These are phyloP conservation scores for Acheta domesticus DNA, from an alignment of 2,888 invertebrate genomes.

Conservation along the genomic window DNA sequence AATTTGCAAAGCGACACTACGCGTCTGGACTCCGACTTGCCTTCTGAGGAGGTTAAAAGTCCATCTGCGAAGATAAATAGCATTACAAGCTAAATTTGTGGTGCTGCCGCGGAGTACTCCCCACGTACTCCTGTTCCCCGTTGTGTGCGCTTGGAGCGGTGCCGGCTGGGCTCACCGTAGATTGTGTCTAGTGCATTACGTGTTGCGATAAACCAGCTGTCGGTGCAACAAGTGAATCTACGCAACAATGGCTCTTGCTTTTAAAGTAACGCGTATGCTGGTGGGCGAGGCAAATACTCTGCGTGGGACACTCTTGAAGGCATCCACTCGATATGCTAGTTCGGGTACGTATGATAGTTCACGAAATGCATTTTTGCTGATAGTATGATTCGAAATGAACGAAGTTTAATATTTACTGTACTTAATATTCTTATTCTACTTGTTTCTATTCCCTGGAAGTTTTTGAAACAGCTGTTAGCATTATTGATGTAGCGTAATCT, in stretches of 20 bases:
- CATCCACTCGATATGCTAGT: slow-evolving; percentile 12
- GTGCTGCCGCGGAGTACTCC: not conserved
- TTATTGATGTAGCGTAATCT: too few relatives aligned
- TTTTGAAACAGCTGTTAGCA: too few relatives aligned
- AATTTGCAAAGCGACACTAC: too few relatives aligned
- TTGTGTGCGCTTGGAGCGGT: too few relatives aligned
- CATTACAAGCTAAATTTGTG: not conserved
- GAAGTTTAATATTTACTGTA: too few relatives aligned
- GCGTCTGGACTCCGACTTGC: not conserved
- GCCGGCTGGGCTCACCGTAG: too few relatives aligned
- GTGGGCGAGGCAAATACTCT: not conserved
- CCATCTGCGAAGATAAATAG: not conserved
- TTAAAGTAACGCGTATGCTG: not conserved
- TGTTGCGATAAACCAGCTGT: not conserved
- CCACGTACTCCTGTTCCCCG: not conserved
- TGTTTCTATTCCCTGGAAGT: too few relatives aligned
- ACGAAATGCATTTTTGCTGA: too few relatives aligned
- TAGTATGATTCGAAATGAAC: too few relatives aligned
- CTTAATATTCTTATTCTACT: too few relatives aligned
- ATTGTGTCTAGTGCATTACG: too few relatives aligned
- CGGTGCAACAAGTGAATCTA: not conserved
- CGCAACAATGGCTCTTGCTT: slow-evolving; percentile 7
- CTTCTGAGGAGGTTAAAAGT: not conserved
- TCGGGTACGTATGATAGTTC: slow-evolving; percentile 18
- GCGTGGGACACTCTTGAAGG: not conserved